These are phyloP conservation scores for Villa cingulata DNA, from an alignment of 2,888 invertebrate genomes.

Conservation along the genomic window DNA sequence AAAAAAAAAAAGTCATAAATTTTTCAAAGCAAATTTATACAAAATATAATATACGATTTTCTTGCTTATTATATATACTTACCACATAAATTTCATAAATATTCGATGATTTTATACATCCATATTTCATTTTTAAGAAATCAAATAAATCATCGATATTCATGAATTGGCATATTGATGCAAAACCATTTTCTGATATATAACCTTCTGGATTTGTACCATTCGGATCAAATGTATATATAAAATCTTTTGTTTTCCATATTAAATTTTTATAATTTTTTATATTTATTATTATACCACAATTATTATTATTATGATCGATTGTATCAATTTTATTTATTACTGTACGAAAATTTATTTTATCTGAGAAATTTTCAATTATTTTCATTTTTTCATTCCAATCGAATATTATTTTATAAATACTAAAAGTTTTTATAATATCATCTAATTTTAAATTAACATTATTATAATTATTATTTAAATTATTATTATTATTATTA, in stretches of 20 bases:
- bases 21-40: no score
- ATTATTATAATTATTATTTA: no score
- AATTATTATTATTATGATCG: constrained; percentile 10
- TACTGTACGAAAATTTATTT: constrained; percentile 9
- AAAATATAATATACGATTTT: no score
- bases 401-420: constrained; percentile 15
- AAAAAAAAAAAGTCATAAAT: no score
- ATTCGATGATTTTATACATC: constrained; percentile 11
- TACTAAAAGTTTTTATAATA: constrained; percentile 23
- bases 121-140: constrained; percentile 26
- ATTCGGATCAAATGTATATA: constrained; percentile 38
- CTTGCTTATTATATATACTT: constrained; percentile 3
- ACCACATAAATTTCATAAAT: constrained; percentile 12
- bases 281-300: constrained; percentile 28
- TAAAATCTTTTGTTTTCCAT: constrained; percentile 32
- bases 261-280: constrained; percentile 32
- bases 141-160: constrained; percentile 22
- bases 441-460: constrained; percentile 23
- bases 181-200: constrained; percentile 26
- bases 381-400: constrained; percentile 5
- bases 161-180: constrained; percentile 30
- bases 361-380: constrained; percentile 6
- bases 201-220: constrained; percentile 34
- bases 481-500: no score
- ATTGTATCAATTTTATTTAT: constrained; percentile 9